Conservation (phyloP, 2,888 invertebrate genomes). For the Amblyjoppa fuscipennis region DNA sequence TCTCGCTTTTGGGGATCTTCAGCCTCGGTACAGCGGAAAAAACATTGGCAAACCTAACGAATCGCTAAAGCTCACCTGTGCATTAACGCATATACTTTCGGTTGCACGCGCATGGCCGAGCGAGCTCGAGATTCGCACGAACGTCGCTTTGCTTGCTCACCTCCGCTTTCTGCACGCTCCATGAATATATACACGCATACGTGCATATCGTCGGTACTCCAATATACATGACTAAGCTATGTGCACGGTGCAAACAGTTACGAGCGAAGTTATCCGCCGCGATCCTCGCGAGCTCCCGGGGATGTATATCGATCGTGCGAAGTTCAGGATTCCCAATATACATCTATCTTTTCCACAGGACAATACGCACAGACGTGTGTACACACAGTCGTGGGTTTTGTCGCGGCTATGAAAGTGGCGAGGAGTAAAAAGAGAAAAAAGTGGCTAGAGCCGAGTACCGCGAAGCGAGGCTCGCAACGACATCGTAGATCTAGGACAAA, state of each 20-base stretch:
- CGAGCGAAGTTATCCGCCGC: slow-evolving; percentile 15
- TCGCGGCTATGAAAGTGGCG: not conserved
- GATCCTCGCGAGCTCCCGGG: slow-evolving; percentile 17
- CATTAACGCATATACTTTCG: slow-evolving; percentile 49
- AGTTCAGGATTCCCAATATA: not conserved
- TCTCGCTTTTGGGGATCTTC: slow-evolving; percentile 28
- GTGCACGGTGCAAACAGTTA: slow-evolving; percentile 27
- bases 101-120: slow-evolving; percentile 50
- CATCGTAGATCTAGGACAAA: slow-evolving; percentile 68
- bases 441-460: slow-evolving; percentile 39
- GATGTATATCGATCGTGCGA: slow-evolving; percentile 31
- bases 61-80: slow-evolving; percentile 19
- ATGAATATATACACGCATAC: not conserved
- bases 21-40: slow-evolving; percentile 45
- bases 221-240: slow-evolving; percentile 10
- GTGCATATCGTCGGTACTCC: not conserved
- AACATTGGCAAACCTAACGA: slow-evolving; percentile 21
- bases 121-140: slow-evolving; percentile 50
- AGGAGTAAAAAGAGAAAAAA: slow-evolving; percentile 31
- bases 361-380: not conserved
- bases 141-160: slow-evolving; percentile 45
- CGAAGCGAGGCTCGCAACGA: slow-evolving; percentile 38
- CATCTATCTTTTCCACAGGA: slow-evolving; percentile 1
- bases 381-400: not conserved
- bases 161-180: slow-evolving; percentile 45